Conservation (phyloP, 2,797 vertebrate species). For the Morus bassanus region DNA sequence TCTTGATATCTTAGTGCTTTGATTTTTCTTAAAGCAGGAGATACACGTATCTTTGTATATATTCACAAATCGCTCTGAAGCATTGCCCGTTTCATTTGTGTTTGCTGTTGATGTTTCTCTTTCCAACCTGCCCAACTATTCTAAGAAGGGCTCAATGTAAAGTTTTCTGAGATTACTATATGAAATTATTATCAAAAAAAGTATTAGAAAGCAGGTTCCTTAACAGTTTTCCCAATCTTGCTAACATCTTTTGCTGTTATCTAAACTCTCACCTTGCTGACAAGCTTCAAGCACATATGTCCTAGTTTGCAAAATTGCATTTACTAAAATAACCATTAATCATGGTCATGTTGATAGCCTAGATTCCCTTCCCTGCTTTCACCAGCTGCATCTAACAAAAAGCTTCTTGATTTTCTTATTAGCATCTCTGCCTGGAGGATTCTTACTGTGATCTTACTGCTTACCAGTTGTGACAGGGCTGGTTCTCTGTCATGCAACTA, state of each 20-base stretch:
- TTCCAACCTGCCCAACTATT: not conserved
- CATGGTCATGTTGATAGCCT: not conserved
- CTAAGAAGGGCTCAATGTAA: not conserved
- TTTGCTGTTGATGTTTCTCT: not conserved
- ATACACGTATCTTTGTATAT: not conserved
- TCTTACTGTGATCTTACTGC: not conserved
- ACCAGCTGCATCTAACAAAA: not conserved
- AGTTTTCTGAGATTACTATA: not conserved
- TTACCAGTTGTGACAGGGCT: not conserved
- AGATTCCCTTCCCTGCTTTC: not conserved
- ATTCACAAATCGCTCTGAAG: not conserved
- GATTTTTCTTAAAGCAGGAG: not conserved
- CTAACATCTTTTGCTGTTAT: not conserved
- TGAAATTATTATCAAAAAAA: not conserved
- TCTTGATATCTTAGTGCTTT: not conserved
- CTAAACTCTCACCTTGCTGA: not conserved
- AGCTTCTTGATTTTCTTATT: not conserved
- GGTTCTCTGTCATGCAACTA: not conserved
- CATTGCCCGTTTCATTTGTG: not conserved
- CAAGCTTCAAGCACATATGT: not conserved
- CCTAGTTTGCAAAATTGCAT: not conserved
- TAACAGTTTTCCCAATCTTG: not conserved
- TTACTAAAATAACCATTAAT: slow-evolving; percentile 11
- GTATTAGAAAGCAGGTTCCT: not conserved
- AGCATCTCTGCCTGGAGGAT: not conserved